phyloP scores from a whole-genome alignment of 2,888 invertebrate genomes.

The Philopedon plagiatum region DNA sequence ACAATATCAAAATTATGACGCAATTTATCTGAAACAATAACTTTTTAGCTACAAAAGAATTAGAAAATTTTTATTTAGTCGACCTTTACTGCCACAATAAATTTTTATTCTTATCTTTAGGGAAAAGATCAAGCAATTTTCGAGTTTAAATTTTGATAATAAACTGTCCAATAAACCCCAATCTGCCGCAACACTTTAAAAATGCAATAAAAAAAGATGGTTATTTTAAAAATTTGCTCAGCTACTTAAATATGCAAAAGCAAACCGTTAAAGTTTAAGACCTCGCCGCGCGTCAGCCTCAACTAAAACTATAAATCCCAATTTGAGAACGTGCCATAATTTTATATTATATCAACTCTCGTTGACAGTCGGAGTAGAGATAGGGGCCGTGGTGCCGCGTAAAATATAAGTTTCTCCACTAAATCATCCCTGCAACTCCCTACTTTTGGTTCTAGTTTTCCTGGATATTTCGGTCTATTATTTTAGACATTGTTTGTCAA shows the following conservation, averaged over 20 bases:
- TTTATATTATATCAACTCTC: constrained; percentile 40
- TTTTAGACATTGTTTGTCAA: constrained; percentile 37
- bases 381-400: constrained; percentile 17
- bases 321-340: constrained; percentile 32
- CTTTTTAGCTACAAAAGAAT: too few species aligned
- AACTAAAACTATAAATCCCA: constrained; percentile 36
- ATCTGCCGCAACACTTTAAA: not conserved
- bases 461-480: constrained; percentile 30
- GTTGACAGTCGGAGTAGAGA: constrained; percentile 36
- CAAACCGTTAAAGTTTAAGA: not conserved
- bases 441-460: not conserved
- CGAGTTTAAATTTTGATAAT: too few species aligned
- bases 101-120: too few species aligned
- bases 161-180: too few species aligned
- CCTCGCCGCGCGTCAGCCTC: not conserved
- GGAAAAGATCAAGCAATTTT: too few species aligned
- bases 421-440: constrained; percentile 21
- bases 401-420: constrained; percentile 35
- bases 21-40: too few species aligned
- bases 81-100: too few species aligned
- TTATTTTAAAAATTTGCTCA: not conserved
- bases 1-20: too few species aligned
- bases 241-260: constrained; percentile 5
- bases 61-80: too few species aligned
- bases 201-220: not conserved